Base-by-base conservation (phyloP, 2,888 invertebrate genomes). In the Hypomecis atomaria region DNA sequence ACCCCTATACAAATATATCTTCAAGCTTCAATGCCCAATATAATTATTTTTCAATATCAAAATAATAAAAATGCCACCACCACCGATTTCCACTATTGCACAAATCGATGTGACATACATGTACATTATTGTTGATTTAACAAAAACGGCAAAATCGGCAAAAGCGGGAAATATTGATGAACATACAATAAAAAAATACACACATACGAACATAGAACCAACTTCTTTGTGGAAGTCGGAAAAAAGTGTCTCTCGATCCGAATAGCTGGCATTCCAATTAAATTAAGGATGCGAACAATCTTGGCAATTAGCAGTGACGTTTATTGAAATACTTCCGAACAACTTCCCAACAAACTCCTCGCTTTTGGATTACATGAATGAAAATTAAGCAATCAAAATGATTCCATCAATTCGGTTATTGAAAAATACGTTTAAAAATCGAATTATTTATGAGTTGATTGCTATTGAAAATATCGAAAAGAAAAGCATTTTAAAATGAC, bases 301-400 rank as follows among this genome's bases (percentile, higher is more conserved):
- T 75, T 74, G 63, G 76, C 80, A 81, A 86, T 86, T 83, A 83
- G 73, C 71, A 75, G 82, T 81, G 83, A 79, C 83, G 78, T 83
- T 86, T 83, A 85, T 86, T 86, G 82, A 83, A 87, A 87, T 84
- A 80, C 84, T 85, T 85, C 71, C 70, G 70, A 76, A 76, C 72
- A 76, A 77, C 61, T 67, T 78, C 74, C 58, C 56, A 52, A 53
- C 57, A 48, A 77, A 75, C 71, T 78, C 71, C 54, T 59, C 70
- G 68, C 73, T 77, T 74, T 65, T 72, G 82, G 82, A 82, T 83
- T 81, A 78, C 76, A 83, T 80, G 81, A 84, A 87, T 85, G 82
- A 78, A n/a, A 83, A 85, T 87, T 86, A 80, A 75, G 78, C 84
- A 86, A 84, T 85, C 85, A 78, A 78, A 23, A 70, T 65, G 71